Conservation (phyloP, 2,888 invertebrate genomes). For the Pandemis corylana region DNA sequence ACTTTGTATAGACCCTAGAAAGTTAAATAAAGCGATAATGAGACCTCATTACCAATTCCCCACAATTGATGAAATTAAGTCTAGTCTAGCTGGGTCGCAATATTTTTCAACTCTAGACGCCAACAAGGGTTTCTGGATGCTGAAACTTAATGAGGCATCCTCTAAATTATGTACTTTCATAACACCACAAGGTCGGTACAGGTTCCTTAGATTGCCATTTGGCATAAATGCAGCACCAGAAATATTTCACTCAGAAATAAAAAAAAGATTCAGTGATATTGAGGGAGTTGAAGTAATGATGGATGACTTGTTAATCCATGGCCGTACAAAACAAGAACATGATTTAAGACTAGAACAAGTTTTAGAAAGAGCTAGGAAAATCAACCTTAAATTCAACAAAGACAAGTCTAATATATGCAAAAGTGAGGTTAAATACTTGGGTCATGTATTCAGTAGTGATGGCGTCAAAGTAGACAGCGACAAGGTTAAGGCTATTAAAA, state of each 20-base stretch:
- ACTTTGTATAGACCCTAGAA: too few relatives aligned
- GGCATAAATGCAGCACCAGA: conserved; percentile 46
- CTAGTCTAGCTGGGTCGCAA: too few relatives aligned
- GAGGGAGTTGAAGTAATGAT: conserved; percentile 42
- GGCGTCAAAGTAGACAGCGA: conserved; percentile 40
- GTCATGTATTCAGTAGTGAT: conserved; percentile 43
- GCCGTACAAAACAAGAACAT: conserved; percentile 38
- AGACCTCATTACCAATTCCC: too few relatives aligned
- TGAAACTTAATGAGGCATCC: conserved; percentile 35
- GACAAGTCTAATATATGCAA: conserved; percentile 40
- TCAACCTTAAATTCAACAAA: conserved; percentile 45
- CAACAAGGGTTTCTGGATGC: conserved; percentile 47
- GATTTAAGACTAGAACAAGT: conserved; percentile 36
- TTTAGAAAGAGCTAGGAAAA: conserved; percentile 42
- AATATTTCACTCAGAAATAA: conserved; percentile 44
- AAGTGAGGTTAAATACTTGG: conserved; percentile 42
- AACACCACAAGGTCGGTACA: conserved; percentile 45
- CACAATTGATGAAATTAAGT: too few relatives aligned
- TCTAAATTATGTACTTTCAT: conserved; percentile 48
- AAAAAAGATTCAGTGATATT: conserved; percentile 43
- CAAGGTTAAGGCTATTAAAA: conserved; percentile 43
- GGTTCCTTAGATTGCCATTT: conserved; percentile 44
- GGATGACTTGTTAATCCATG: conserved; percentile 46
- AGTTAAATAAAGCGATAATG: too few relatives aligned
- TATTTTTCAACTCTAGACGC: too few relatives aligned